Conservation (phyloP, 2,797 vertebrate species). For the Heliangelus exortis region DNA sequence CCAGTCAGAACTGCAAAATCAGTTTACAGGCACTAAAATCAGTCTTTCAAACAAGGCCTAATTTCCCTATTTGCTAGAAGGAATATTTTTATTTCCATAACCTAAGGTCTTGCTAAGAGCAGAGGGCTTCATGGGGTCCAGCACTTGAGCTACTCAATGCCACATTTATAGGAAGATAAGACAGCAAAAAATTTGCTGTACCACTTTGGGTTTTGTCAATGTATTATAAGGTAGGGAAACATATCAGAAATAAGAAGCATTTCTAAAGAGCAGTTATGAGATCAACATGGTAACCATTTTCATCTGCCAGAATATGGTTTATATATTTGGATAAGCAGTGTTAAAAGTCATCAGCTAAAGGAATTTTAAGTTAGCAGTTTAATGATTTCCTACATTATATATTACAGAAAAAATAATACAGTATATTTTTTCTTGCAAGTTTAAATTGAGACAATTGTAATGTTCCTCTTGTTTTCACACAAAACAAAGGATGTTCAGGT, state of each 20-base stretch:
- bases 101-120: neutral
- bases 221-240: neutral
- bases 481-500: neutral
- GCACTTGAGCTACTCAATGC: accelerated
- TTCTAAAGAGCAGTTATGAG: neutral
- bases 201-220: neutral
- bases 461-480: neutral
- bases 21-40: neutral
- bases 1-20: neutral
- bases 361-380: neutral
- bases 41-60: neutral
- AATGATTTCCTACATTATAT: neutral
- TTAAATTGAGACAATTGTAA: neutral
- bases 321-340: neutral
- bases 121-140: neutral
- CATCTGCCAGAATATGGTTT: neutral
- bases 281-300: neutral
- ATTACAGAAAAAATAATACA: neutral
- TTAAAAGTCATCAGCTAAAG: neutral
- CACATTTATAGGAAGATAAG: neutral
- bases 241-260: neutral
- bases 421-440: neutral
- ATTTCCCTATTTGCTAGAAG: neutral
- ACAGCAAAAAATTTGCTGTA: neutral
- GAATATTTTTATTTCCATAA: neutral